These are phyloP conservation scores for Gnathochromis pfefferi DNA, from an alignment of 2,113 vertebrate genomes.

Conservation along the genomic window DNA sequence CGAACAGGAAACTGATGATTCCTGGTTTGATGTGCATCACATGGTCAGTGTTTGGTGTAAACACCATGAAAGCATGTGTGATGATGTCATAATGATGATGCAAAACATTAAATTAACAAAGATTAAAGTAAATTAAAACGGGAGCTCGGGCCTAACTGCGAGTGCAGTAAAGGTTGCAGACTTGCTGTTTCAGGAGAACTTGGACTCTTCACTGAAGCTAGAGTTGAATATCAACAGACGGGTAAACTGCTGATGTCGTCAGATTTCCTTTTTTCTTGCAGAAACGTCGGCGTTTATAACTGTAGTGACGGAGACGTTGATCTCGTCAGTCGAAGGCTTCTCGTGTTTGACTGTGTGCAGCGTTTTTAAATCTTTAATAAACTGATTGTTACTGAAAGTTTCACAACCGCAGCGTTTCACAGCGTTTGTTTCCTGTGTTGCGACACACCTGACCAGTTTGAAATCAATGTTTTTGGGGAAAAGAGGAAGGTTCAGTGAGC, in stretches of 20 bases:
- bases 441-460: not conserved
- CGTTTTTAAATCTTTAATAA: not conserved
- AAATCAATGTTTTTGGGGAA: not conserved
- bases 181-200: not conserved
- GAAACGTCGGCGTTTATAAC: accelerated
- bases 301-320: not conserved
- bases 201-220: not conserved
- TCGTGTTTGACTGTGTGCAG: not conserved
- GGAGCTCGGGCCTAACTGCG: accelerated
- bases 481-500: not conserved
- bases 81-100: not conserved
- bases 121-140: not conserved
- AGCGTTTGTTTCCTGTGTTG: not conserved
- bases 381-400: not conserved
- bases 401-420: not conserved
- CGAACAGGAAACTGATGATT: not conserved
- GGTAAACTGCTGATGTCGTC: not conserved
- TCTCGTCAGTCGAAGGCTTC: not conserved
- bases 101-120: accelerated
- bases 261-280: not conserved
- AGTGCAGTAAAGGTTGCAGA: not conserved
- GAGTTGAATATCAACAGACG: not conserved
- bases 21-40: not conserved
- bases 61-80: accelerated
- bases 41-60: not conserved